A percentile compares a stretch with the other conserved stretches of the same genome.
Evolutionary conservation across 2,888 invertebrate species (phyloP).

Genomic region (Nephrocerus scutellatus): DNA sequence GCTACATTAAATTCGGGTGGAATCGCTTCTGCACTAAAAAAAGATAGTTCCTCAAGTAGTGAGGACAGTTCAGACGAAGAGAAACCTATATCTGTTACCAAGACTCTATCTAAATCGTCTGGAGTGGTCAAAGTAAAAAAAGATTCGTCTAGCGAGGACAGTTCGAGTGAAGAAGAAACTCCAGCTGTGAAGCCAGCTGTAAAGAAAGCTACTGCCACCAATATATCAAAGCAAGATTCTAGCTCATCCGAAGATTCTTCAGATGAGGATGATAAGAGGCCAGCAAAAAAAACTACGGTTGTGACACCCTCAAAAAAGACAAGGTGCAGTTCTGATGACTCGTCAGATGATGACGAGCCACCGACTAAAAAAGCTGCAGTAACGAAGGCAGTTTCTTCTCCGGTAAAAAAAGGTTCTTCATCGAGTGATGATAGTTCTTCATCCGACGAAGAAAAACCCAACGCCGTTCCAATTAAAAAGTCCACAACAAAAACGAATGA

Average conservation of each 20-base stretch:
- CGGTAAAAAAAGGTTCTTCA: conserved; percentile 40
- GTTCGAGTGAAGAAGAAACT: conserved; percentile 32
- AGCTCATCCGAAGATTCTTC: conserved; percentile 44
- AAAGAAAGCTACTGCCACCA: conserved; percentile 29
- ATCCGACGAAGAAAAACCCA: conserved; percentile 41
- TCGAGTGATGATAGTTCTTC: conserved; percentile 49
- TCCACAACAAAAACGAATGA: conserved; percentile 13
- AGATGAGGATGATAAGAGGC: conserved; percentile 26
- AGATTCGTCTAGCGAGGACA: conserved; percentile 29
- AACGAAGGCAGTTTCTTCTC: conserved; percentile 23
- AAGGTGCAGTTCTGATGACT: conserved; percentile 23
- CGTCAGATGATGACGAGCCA: conserved; percentile 23
- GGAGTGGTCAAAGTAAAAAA: conserved; percentile 21
- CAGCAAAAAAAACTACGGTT: conserved; percentile 25
- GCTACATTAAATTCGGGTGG: conserved; percentile 26
- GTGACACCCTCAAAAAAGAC: conserved; percentile 21
- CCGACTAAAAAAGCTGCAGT: conserved; percentile 26
- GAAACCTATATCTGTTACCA: conserved; percentile 14
- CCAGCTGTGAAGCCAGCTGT: conserved; percentile 33
- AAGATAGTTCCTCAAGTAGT: conserved; percentile 15
- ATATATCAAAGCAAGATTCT: conserved; percentile 42
- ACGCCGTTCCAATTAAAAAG: conserved; percentile 2
- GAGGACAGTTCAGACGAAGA: conserved; percentile 33
- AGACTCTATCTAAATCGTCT: conserved; percentile 23
- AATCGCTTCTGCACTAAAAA: no score